Evolutionary conservation across 2,113 vertebrate species (phyloP).

Genomic region (Pantherophis guttatus): DNA sequence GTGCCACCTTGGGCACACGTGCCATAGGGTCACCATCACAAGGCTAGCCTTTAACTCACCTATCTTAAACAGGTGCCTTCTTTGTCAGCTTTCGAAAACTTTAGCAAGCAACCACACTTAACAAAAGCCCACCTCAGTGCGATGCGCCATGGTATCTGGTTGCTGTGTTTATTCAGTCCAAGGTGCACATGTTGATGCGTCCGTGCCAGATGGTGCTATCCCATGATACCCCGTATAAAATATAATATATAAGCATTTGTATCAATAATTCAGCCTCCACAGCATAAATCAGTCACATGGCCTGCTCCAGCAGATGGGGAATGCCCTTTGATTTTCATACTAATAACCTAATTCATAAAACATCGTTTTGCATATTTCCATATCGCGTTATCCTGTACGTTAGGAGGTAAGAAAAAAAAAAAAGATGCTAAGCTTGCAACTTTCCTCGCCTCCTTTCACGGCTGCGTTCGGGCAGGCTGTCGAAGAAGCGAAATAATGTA

Average conservation of each 20-base stretch:
- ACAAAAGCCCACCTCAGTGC: not conserved
- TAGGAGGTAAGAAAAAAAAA: constrained; percentile 13
- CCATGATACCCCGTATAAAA: constrained; percentile 58
- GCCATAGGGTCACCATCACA: too few species aligned
- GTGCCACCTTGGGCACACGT: too few species aligned
- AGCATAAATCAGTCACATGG: constrained; percentile 58
- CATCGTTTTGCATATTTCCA: constrained; percentile 45
- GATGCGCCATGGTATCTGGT: constrained; percentile 31
- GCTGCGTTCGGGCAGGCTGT: not conserved
- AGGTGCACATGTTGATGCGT: constrained; percentile 54
- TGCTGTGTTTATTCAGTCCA: constrained; percentile 58
- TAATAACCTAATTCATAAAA: constrained; percentile 64
- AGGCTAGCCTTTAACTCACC: too few species aligned
- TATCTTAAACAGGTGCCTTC: not conserved
- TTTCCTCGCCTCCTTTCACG: constrained; percentile 8
- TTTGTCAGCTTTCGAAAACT: not conserved
- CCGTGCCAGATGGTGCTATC: constrained; percentile 63
- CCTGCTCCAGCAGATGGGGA: constrained; percentile 51
- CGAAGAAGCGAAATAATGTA: not conserved
- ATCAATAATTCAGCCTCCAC: constrained; percentile 61
- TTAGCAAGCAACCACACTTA: constrained; percentile 15
- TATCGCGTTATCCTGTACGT: constrained; percentile 20
- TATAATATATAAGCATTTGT: constrained; percentile 63
- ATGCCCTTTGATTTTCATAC: constrained; percentile 58
- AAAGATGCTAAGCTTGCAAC: constrained; percentile 4